phyloP scores from a whole-genome alignment of 2,888 invertebrate species.

The Phorcus lineatus region DNA sequence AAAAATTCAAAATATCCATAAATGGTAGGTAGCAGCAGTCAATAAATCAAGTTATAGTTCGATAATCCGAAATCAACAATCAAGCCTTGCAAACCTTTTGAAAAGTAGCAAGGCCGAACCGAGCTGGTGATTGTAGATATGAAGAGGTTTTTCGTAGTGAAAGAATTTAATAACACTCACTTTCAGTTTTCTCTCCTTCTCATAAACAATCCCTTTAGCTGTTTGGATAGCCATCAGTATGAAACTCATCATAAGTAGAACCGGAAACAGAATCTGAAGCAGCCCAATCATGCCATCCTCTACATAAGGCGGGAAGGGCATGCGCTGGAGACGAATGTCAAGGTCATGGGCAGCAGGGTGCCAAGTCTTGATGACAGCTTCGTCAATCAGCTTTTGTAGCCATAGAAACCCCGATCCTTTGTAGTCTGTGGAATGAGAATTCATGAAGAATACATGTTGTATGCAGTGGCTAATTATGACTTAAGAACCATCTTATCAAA shows the following conservation, averaged over 20 bases:
- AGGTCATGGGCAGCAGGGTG: conserved; percentile 74
- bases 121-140: no score
- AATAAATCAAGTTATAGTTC: no score
- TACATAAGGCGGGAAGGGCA: conserved; percentile 84
- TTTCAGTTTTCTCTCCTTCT: conserved; percentile 81
- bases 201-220: conserved; percentile 83
- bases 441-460: no score
- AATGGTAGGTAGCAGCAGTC: no score
- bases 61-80: no score
- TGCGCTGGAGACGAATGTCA: conserved; percentile 79
- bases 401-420: conserved; percentile 82
- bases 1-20: no score
- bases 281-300: conserved; percentile 82
- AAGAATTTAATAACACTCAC: no score
- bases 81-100: no score
- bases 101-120: no score
- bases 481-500: no score
- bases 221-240: conserved; percentile 87
- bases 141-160: no score
- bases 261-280: conserved; percentile 82
- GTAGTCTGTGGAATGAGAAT: conserved; percentile 77
- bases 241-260: conserved; percentile 88
- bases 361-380: conserved; percentile 72
- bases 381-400: conserved; percentile 80
- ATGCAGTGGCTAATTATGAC: no score